Evolutionary conservation across 2,888 invertebrate genomes (phyloP).

Genomic region (Amblyteles armatorius): DNA sequence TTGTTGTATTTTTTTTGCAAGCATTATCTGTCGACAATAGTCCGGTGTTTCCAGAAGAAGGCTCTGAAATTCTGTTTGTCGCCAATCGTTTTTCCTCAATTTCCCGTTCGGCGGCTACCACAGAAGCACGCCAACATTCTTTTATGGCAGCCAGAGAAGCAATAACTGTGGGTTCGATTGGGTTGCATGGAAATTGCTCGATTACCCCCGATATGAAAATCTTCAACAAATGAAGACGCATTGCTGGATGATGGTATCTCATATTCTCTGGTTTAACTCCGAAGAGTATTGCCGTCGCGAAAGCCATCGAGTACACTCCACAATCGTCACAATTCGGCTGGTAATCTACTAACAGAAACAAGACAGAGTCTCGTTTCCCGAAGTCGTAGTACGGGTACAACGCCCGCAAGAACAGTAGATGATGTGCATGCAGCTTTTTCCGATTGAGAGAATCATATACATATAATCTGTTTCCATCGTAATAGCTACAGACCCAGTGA

Average conservation of each 20-base stretch:
- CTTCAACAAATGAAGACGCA: constrained; percentile 1
- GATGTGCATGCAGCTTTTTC: constrained; percentile 19
- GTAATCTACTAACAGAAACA: constrained; percentile 3
- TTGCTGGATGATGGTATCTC: neutral
- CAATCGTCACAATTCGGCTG: constrained; percentile 29
- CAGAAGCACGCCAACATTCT: neutral
- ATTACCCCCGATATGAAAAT: neutral
- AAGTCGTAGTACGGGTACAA: constrained; percentile 32
- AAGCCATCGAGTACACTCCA: constrained; percentile 15
- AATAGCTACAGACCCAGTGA: too few species aligned
- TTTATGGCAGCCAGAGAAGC: neutral
- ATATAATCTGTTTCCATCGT: too few species aligned
- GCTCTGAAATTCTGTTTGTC: neutral
- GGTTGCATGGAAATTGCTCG: constrained; percentile 5
- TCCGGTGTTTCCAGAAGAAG: constrained; percentile 1
- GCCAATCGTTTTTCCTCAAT: neutral
- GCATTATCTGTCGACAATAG: neutral
- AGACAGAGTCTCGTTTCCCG: neutral
- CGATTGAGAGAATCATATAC: too few species aligned
- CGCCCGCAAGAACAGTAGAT: neutral
- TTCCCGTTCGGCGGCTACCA: neutral
- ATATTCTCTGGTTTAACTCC: constrained; percentile 2
- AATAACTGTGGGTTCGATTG: neutral
- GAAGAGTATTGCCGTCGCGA: constrained; percentile 17
- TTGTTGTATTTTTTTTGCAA: constrained; percentile 2